Percentiles rank a stretch among this genome's conserved stretches.
phyloP scores from a whole-genome alignment of 1,140 invertebrate genomes.

The Manduca sexta region DNA sequence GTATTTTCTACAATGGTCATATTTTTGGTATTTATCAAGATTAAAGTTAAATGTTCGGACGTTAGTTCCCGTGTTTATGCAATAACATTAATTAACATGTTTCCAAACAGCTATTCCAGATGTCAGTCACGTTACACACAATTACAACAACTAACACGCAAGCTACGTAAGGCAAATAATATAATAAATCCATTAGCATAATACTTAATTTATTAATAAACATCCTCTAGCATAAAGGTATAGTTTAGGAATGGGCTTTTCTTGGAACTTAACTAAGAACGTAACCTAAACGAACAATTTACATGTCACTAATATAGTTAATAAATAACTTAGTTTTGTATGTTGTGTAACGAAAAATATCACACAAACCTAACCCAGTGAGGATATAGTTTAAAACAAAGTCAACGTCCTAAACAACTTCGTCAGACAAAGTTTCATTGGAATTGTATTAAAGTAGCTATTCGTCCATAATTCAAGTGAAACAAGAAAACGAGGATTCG shows the following conservation, averaged over 20 bases:
- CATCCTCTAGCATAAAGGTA: not conserved
- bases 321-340: not conserved
- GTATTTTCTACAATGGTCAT: not conserved
- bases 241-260: not conserved
- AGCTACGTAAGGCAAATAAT: not conserved
- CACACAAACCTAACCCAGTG: not conserved
- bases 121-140: constrained; percentile 5
- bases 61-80: no score
- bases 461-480: constrained; percentile 54
- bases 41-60: not conserved
- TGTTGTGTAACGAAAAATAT: not conserved
- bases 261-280: not conserved
- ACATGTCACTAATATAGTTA: not conserved
- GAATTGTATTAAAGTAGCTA: constrained; percentile 52
- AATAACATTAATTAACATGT: not conserved
- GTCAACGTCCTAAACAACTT: constrained; percentile 1
- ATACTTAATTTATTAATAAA: constrained; percentile 6
- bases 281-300: not conserved
- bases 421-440: constrained; percentile 27
- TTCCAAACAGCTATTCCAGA: not conserved
- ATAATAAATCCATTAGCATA: constrained; percentile 6
- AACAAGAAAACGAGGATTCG: constrained; percentile 62
- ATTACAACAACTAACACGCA: not conserved
- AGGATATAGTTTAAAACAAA: constrained; percentile 9
- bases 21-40: not conserved